Percentiles rank a stretch among this genome's conserved stretches.
Conservation (phyloP, 2,888 invertebrate genomes). For the Hoplodrina blanda region DNA sequence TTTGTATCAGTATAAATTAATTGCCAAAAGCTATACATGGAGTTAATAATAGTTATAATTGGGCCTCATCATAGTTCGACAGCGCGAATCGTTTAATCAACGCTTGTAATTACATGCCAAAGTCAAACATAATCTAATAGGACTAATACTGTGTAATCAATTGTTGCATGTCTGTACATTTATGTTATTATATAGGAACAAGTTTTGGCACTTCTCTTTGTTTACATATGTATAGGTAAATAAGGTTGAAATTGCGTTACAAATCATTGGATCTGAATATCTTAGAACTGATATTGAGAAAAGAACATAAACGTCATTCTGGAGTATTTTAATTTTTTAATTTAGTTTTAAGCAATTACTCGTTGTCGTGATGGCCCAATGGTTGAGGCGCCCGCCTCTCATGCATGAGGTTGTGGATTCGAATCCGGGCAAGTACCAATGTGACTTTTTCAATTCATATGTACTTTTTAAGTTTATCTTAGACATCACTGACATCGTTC, state of each 20-base stretch:
- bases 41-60: constrained; percentile 42
- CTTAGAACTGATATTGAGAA: no score
- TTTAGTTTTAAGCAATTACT: no score
- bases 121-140: constrained; percentile 57
- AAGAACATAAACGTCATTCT: no score
- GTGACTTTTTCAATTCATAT: no score
- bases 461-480: no score
- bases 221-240: neutral
- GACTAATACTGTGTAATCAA: constrained; percentile 33
- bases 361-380: no score
- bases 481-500: no score
- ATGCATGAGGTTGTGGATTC: no score
- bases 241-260: neutral
- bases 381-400: no score
- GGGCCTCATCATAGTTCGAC: constrained; percentile 40
- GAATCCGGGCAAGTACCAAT: no score
- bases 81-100: constrained; percentile 60
- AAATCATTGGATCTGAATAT: no score
- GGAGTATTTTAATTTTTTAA: no score
- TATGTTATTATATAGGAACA: neutral
- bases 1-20: constrained; percentile 25
- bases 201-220: neutral
- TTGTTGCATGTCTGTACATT: constrained; percentile 4
- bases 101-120: constrained; percentile 64
- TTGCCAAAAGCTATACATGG: neutral